phyloP scores from a whole-genome alignment of 2,113 vertebrate genomes.

The Lontra canadensis region DNA sequence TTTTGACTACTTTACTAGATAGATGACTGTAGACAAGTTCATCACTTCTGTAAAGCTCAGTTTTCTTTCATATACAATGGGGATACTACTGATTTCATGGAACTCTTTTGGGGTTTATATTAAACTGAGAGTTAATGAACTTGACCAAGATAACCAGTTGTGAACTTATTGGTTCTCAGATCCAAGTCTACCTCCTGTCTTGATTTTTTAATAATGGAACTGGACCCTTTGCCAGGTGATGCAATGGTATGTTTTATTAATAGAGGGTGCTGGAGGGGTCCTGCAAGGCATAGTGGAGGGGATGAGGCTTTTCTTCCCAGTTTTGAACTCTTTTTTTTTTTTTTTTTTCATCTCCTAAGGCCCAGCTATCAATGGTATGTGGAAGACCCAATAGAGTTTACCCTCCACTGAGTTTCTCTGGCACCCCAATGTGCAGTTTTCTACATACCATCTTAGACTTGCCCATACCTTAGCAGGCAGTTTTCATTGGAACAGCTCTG shows the following conservation, averaged over 20 bases:
- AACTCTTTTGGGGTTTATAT: not conserved
- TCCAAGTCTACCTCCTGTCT: not conserved
- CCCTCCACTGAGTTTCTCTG: not conserved
- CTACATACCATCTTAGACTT: not conserved
- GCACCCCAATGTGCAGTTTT: not conserved
- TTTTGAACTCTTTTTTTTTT: not conserved
- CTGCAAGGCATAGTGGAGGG: not conserved
- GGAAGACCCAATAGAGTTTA: not conserved
- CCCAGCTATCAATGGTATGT: not conserved
- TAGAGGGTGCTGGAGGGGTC: not conserved
- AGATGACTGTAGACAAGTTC: not conserved
- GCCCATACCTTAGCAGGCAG: not conserved
- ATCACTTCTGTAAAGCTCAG: not conserved
- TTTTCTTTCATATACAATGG: not conserved
- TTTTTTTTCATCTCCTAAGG: not conserved
- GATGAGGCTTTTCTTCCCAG: not conserved
- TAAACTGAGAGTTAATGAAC: not conserved
- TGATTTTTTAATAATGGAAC: not conserved
- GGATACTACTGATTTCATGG: not conserved
- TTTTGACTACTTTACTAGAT: not conserved
- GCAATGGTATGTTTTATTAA: not conserved
- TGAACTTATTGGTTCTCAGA: not conserved
- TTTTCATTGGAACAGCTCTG: not conserved
- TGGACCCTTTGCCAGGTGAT: not conserved
- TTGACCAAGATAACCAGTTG: not conserved